Evolutionary conservation across 2,888 invertebrate genomes (phyloP).

Genomic region (Agrilus biguttatus): DNA sequence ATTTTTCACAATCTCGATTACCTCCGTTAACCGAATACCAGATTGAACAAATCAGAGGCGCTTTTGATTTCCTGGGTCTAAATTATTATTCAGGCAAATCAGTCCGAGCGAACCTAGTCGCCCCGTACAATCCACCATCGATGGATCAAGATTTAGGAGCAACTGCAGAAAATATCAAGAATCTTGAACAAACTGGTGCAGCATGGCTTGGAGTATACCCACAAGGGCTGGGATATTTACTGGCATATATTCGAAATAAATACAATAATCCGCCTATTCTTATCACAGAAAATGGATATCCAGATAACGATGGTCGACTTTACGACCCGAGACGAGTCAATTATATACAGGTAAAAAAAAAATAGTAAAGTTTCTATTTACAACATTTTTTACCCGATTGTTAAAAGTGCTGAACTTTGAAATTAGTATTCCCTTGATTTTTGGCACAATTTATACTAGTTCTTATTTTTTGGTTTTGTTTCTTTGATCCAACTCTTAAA

Average conservation of each 20-base stretch:
- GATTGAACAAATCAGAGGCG: slow-evolving; percentile 31
- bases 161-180: slow-evolving; percentile 26
- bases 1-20: slow-evolving; percentile 29
- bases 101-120: slow-evolving; percentile 22
- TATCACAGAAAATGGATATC: slow-evolving; percentile 45
- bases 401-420: too few species aligned
- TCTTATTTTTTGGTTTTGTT: too few species aligned
- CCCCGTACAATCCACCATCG: slow-evolving; percentile 28
- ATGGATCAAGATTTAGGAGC: slow-evolving; percentile 32
- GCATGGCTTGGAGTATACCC: slow-evolving; percentile 42
- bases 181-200: slow-evolving; percentile 37
- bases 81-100: slow-evolving; percentile 45
- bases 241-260: slow-evolving; percentile 32
- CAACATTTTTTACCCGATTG: too few species aligned
- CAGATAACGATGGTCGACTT: slow-evolving; percentile 29
- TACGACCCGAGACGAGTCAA: slow-evolving; percentile 34
- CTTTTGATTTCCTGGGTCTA: slow-evolving; percentile 49
- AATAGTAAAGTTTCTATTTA: too few species aligned
- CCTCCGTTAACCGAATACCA: slow-evolving; percentile 31
- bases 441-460: too few species aligned
- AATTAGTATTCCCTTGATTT: too few species aligned
- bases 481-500: too few species aligned
- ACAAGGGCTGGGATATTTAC: slow-evolving; percentile 42
- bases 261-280: slow-evolving; percentile 38
- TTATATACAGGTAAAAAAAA: slow-evolving; percentile 15